Evolutionary conservation across 1,140 invertebrate species (phyloP).

Genomic region (Phocides pigmalion): DNA sequence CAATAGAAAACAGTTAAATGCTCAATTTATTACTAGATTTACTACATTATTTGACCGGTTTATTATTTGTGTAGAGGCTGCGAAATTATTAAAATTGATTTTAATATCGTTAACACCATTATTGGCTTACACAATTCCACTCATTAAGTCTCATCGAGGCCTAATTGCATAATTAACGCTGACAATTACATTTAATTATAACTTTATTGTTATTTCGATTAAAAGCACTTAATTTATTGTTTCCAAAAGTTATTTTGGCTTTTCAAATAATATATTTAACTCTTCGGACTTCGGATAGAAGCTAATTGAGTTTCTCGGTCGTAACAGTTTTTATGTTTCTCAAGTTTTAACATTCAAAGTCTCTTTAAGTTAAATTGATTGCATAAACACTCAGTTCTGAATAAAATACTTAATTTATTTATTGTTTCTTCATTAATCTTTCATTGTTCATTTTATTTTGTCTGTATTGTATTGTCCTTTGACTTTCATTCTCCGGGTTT

Average conservation of each 20-base stretch:
- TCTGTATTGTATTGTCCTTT: neutral
- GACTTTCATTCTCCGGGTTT: neutral
- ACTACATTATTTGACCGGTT: constrained; percentile 6
- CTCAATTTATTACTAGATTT: neutral
- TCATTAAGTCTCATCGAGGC: constrained; percentile 15
- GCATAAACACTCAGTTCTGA: neutral
- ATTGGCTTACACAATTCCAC: constrained; percentile 25
- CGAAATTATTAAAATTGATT: constrained; percentile 21
- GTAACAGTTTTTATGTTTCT: constrained; percentile 16
- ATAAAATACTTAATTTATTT: constrained; percentile 4
- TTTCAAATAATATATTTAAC: constrained; percentile 14
- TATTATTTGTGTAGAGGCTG: neutral
- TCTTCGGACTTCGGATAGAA: constrained; percentile 11
- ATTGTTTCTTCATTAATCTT: neutral
- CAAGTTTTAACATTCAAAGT: constrained; percentile 10
- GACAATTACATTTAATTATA: constrained; percentile 23
- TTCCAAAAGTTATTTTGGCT: constrained; percentile 9
- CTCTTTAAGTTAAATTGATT: constrained; percentile 17
- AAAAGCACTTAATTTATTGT: constrained; percentile 22
- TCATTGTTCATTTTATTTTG: neutral
- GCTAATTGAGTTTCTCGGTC: constrained; percentile 6
- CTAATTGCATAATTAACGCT: constrained; percentile 23
- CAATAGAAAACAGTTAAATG: too few relatives aligned
- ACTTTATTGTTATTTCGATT: constrained; percentile 25
- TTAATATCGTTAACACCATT: constrained; percentile 15